Evolutionary conservation across 2,888 invertebrate genomes (phyloP).

Genomic region (Drosophila tanythrix): DNA sequence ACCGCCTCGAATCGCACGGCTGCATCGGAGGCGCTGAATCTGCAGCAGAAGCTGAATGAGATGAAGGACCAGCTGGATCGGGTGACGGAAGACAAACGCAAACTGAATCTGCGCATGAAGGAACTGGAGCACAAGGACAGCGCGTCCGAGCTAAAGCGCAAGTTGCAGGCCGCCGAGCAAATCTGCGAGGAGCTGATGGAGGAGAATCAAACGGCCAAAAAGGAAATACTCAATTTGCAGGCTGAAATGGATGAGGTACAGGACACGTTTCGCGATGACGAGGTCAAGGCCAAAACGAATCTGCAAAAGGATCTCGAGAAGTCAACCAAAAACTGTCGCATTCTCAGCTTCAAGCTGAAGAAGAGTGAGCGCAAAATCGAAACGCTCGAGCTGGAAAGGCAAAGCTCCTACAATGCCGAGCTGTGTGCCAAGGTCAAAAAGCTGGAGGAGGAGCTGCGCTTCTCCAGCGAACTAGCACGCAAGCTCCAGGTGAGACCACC

Average conservation of each 20-base stretch:
- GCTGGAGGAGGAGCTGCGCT: constrained; percentile 93
- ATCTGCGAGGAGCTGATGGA: constrained; percentile 97
- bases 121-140: constrained; percentile 88
- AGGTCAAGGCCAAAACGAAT: constrained; percentile 97
- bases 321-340: constrained; percentile 98
- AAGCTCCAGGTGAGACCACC: constrained; percentile 87
- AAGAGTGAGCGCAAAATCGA: constrained; percentile 96
- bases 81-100: constrained; percentile 91
- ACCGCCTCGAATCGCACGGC: constrained; percentile 91
- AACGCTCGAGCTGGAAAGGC: constrained; percentile 94
- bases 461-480: constrained; percentile 90
- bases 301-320: constrained; percentile 97
- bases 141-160: constrained; percentile 91
- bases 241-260: constrained; percentile 99
- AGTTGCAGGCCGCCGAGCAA: constrained; percentile 95
- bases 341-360: constrained; percentile 98
- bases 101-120: constrained; percentile 89
- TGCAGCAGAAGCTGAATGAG: constrained; percentile 95
- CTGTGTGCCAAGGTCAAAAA: constrained; percentile 90
- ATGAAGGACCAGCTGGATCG: constrained; percentile 92
- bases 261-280: constrained; percentile 98
- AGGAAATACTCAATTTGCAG: constrained; percentile 96
- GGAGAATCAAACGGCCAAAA: constrained; percentile 97
- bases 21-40: constrained; percentile 90
- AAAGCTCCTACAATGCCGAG: constrained; percentile 87